Evolutionary conservation across 1,140 invertebrate species (phyloP).

Genomic region (Drosophila nebulosa): DNA sequence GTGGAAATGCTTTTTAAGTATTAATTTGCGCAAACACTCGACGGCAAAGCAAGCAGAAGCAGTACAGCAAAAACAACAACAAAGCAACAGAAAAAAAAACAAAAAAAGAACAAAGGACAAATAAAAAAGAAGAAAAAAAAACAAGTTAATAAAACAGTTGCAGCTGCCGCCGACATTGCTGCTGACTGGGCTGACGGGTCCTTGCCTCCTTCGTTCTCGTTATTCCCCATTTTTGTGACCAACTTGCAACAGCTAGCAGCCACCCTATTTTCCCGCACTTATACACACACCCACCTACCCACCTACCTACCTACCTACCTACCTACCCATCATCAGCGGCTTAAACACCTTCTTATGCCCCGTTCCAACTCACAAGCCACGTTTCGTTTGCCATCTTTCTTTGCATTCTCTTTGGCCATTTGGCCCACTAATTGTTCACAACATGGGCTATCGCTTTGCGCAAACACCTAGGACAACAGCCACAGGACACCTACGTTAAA

Average conservation of each 20-base stretch:
- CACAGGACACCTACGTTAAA: slow-evolving; percentile 53
- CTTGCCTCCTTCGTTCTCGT: not conserved
- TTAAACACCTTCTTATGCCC: not conserved
- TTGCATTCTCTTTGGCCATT: slow-evolving; percentile 25
- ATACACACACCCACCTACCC: too few relatives aligned
- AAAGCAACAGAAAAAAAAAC: slow-evolving; percentile 10
- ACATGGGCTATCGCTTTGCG: slow-evolving; percentile 53
- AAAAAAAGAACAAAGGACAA: not conserved
- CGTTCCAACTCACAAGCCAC: not conserved
- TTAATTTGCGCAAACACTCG: slow-evolving; percentile 71
- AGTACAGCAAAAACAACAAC: not conserved
- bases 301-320: not conserved
- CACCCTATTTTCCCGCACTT: too few relatives aligned
- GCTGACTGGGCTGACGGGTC: not conserved
- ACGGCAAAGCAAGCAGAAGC: slow-evolving; percentile 18
- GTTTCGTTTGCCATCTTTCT: not conserved
- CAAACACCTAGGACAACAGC: slow-evolving; percentile 50
- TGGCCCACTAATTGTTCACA: slow-evolving; percentile 62
- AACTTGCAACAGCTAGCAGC: not conserved
- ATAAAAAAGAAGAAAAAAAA: slow-evolving; percentile 8
- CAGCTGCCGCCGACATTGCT: slow-evolving; percentile 15
- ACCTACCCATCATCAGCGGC: not conserved
- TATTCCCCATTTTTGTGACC: slow-evolving; percentile 4
- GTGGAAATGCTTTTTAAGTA: slow-evolving; percentile 66
- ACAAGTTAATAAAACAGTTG: slow-evolving; percentile 66